phyloP scores from a whole-genome alignment of 2,888 invertebrate genomes.

The Epinotia bilunana region DNA sequence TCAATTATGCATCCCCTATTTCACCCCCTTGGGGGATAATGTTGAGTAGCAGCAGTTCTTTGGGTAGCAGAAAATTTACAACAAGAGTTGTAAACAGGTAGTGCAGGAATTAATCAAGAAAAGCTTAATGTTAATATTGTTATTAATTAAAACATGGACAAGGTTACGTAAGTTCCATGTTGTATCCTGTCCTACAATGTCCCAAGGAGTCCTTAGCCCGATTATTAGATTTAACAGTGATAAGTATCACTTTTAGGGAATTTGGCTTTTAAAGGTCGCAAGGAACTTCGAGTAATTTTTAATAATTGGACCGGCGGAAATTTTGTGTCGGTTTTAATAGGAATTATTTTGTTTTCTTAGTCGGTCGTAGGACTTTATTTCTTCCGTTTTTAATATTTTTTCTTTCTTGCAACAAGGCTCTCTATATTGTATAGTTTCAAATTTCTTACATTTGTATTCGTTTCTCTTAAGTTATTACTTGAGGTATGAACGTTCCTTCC shows the following conservation, averaged over 20 bases:
- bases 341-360: neutral
- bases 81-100: no score
- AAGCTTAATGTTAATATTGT: no score
- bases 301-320: conserved; percentile 3
- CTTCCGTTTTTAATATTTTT: neutral
- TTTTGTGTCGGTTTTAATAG: neutral
- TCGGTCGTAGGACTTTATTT: neutral
- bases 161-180: neutral
- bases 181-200: conserved; percentile 2
- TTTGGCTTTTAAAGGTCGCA: conserved; percentile 14
- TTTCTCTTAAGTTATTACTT: no score
- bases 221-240: conserved; percentile 60
- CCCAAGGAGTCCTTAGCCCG: conserved; percentile 33
- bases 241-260: conserved; percentile 47
- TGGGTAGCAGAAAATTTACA: no score
- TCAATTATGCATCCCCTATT: no score
- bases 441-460: no score
- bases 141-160: neutral
- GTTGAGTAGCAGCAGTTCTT: no score
- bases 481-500: no score
- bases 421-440: no score
- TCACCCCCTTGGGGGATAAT: no score
- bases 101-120: no score
- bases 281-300: neutral
- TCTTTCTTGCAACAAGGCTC: neutral